Evolutionary conservation across 2,888 invertebrate species (phyloP).

Genomic region (Napeogenes inachia): DNA sequence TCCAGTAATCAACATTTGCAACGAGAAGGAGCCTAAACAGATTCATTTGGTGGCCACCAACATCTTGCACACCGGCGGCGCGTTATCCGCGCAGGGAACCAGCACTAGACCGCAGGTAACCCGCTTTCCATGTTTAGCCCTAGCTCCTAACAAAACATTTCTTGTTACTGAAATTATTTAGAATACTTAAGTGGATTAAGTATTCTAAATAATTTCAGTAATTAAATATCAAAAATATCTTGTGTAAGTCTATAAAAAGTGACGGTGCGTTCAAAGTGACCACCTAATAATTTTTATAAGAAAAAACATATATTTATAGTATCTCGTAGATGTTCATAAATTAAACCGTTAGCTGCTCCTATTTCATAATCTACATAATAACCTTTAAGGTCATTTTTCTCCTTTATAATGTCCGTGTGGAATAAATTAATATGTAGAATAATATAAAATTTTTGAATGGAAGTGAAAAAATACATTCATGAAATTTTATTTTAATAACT

Average conservation of each 20-base stretch:
- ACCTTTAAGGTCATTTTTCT: constrained; percentile 50
- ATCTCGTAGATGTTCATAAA: constrained; percentile 44
- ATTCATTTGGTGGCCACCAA: too few relatives aligned
- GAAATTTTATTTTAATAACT: too few relatives aligned
- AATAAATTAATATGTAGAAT: constrained; percentile 25
- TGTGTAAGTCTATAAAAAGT: neutral
- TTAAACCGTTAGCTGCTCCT: constrained; percentile 61
- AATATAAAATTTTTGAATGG: neutral
- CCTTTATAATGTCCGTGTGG: constrained; percentile 28
- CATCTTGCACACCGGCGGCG: too few relatives aligned
- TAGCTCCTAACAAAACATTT: too few relatives aligned
- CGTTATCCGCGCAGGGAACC: too few relatives aligned
- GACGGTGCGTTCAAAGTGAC: neutral
- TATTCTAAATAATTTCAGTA: neutral
- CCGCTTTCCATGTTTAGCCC: too few relatives aligned
- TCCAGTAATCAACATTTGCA: too few relatives aligned
- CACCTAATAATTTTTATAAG: constrained; percentile 17
- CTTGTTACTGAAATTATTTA: too few relatives aligned
- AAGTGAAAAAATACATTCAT: too few relatives aligned
- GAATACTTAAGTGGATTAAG: too few relatives aligned
- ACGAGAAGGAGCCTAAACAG: too few relatives aligned
- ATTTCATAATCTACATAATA: constrained; percentile 55
- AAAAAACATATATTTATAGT: constrained; percentile 42
- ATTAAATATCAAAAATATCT: neutral
- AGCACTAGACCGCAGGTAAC: too few relatives aligned